Percentiles rank a stretch among this genome's conserved stretches.
Evolutionary conservation across 2,888 invertebrate species (phyloP).

Genomic region (Pilophorus perplexus): DNA sequence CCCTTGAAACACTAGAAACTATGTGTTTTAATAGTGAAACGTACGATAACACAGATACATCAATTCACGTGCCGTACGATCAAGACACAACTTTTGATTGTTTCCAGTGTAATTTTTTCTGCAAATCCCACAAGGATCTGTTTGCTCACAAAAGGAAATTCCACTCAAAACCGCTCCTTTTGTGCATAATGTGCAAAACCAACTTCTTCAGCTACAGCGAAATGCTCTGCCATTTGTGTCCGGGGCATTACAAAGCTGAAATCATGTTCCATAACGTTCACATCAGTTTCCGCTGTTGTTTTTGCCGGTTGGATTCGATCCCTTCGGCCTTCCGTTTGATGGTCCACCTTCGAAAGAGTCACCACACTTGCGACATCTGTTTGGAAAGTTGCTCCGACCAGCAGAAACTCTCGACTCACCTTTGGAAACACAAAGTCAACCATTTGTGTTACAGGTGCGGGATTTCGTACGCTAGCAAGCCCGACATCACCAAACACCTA

Average conservation of each 20-base stretch:
- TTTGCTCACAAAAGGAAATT: conserved; percentile 82
- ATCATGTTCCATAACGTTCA: conserved; percentile 61
- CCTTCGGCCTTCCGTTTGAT: conserved; percentile 85
- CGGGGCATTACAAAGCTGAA: conserved; percentile 65
- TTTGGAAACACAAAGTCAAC: conserved; percentile 86
- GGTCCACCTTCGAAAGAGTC: conserved; percentile 81
- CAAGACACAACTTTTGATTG: conserved; percentile 69
- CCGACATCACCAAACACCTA: conserved; percentile 82
- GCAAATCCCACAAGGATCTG: conserved; percentile 76
- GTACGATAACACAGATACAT: conserved; percentile 62
- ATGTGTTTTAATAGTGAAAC: conserved; percentile 71
- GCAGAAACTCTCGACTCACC: conserved; percentile 76
- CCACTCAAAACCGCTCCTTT: conserved; percentile 76
- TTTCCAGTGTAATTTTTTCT: conserved; percentile 79
- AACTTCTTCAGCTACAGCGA: conserved; percentile 86
- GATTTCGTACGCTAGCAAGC: conserved; percentile 82
- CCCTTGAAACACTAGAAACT: conserved; percentile 61
- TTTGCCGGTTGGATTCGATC: conserved; percentile 71
- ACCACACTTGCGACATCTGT: conserved; percentile 84
- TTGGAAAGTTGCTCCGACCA: conserved; percentile 78
- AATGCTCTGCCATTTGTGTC: conserved; percentile 80
- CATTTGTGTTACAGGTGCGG: conserved; percentile 85
- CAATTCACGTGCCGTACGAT: conserved; percentile 58
- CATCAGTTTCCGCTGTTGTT: conserved; percentile 75
- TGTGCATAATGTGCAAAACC: conserved; percentile 84